These are phyloP conservation scores for Lutjanus argentimaculatus DNA, from an alignment of 2,797 vertebrate genomes.

Conservation along the genomic window DNA sequence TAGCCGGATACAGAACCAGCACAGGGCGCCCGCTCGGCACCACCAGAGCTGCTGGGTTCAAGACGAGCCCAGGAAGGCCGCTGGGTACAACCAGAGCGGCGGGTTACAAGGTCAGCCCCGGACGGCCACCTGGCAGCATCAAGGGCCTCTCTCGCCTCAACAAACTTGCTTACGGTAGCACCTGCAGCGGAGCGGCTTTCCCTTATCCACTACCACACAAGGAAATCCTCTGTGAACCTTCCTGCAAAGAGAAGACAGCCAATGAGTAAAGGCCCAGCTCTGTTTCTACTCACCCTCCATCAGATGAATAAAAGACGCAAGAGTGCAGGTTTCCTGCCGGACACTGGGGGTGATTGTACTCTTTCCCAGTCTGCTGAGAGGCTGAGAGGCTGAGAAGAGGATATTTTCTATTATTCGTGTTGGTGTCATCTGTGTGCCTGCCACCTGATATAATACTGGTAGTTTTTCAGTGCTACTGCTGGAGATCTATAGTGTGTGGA, in stretches of 20 bases:
- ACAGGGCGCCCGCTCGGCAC: conserved; percentile 97
- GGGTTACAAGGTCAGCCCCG: conserved; percentile 98
- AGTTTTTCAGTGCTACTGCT: conserved; percentile 49
- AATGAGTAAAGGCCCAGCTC: conserved; percentile 82
- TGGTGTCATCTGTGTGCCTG: conserved; percentile 74
- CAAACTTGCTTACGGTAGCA: conserved; percentile 92
- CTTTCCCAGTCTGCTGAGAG: conserved; percentile 47
- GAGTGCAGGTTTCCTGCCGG: conserved; percentile 56
- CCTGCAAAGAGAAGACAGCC: conserved; percentile 90
- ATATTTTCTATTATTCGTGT: conserved; percentile 61
- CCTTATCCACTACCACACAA: conserved; percentile 93
- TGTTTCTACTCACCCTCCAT: conserved; percentile 31
- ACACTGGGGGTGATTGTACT: conserved; percentile 30
- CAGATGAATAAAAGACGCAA: conserved; percentile 50
- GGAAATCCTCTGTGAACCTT: conserved; percentile 91
- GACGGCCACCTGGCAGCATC: conserved; percentile 97
- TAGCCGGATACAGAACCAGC: conserved; percentile 98
- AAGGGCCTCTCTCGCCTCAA: conserved; percentile 96
- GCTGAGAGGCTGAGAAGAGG: conserved; percentile 36
- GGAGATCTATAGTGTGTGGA: conserved; percentile 41
- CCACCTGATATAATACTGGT: conserved; percentile 65
- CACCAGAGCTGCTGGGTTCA: conserved; percentile 98
- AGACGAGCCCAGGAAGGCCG: conserved; percentile 97
- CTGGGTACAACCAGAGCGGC: conserved; percentile 97
- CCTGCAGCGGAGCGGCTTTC: conserved; percentile 93